phyloP scores from a whole-genome alignment of 2,888 invertebrate species.

The Zaprionus obscuricornis region DNA sequence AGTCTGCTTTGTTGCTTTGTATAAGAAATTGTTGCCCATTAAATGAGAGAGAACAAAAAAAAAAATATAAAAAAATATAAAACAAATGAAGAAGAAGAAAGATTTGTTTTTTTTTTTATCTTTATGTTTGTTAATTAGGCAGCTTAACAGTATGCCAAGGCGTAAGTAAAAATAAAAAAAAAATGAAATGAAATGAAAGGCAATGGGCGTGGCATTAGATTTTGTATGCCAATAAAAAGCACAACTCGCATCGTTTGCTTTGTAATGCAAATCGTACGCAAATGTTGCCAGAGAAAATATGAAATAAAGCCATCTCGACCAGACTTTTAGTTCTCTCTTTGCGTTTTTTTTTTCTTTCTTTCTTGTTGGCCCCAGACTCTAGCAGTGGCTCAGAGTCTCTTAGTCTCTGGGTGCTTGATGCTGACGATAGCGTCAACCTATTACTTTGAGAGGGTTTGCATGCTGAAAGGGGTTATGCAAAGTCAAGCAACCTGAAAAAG shows the following conservation, averaged over 20 bases:
- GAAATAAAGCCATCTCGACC: slow-evolving; percentile 59
- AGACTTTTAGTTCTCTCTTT: neutral
- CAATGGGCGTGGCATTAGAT: slow-evolving; percentile 33
- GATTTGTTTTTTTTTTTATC: neutral
- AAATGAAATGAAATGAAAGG: no score
- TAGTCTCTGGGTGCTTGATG: neutral
- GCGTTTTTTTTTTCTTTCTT: no score
- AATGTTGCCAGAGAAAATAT: slow-evolving; percentile 72
- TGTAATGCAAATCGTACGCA: slow-evolving; percentile 74
- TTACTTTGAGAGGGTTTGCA: slow-evolving; percentile 51
- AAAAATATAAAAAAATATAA: no score
- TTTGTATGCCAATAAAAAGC: slow-evolving; percentile 45
- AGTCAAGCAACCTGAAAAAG: slow-evolving; percentile 78
- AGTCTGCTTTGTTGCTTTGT: no score
- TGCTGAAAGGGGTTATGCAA: slow-evolving; percentile 74
- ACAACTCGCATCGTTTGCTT: slow-evolving; percentile 50
- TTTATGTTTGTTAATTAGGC: slow-evolving; percentile 46
- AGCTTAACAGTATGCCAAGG: slow-evolving; percentile 17
- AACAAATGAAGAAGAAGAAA: no score
- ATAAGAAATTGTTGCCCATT: slow-evolving; percentile 13
- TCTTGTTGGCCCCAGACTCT: neutral
- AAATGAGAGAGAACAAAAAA: no score
- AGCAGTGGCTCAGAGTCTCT: neutral
- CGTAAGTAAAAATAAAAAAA: slow-evolving; percentile 8
- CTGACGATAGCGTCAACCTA: slow-evolving; percentile 25